Evolutionary conservation across 92 coral and sea anemone genomes (phyloP), one percentile per base, ranked within the genome.

Genomic region (Epizoanthus rinbou): DNA sequence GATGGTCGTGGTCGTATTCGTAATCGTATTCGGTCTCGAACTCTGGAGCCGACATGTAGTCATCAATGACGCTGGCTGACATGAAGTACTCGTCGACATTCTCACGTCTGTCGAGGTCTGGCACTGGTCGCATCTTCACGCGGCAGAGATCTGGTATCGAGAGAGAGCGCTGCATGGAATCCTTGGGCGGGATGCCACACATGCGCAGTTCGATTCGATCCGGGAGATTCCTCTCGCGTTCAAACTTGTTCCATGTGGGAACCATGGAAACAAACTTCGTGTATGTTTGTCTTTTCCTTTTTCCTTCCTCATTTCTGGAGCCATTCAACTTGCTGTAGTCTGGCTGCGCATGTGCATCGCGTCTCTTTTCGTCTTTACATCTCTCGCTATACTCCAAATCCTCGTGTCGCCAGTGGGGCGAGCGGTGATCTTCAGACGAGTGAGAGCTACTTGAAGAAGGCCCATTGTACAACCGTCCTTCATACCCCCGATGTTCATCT

Each of bases 151-250:
- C 95, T 24, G 98, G 95, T 50, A 93, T 93, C 74, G 93, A 91
- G 19, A 86, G 86, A 25, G 93, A 85, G 57, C 88, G 89, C 28
- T 87, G 82, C 41, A 47, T 31, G 16, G 64, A 76, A 45, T 83
- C 74, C 3, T 83, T 69, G 13, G 69, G 75, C 28, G 84, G 75
- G 17, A 88, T 64, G 16, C 95, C 98, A 53, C 91, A 86, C 88
- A 93, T 85, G 69, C 98, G 93, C 57, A 93, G 89, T 83, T 93
- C 98, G 75, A 93, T 93, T 75, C 98, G 91, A 69, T 93, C 98
- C 5, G 98, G 98, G 6, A 93, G 91, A 76, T 84, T 86, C 64
- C 88, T 76, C 54, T 85, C 93, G 8, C 82, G 82, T 23, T 60
- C 82, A 23, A 78, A 78, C 72, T 78, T 78, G 71, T 78, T 78